Evolutionary conservation across 2,888 invertebrate species (phyloP).

Genomic region (Chrysolina haemoptera): DNA sequence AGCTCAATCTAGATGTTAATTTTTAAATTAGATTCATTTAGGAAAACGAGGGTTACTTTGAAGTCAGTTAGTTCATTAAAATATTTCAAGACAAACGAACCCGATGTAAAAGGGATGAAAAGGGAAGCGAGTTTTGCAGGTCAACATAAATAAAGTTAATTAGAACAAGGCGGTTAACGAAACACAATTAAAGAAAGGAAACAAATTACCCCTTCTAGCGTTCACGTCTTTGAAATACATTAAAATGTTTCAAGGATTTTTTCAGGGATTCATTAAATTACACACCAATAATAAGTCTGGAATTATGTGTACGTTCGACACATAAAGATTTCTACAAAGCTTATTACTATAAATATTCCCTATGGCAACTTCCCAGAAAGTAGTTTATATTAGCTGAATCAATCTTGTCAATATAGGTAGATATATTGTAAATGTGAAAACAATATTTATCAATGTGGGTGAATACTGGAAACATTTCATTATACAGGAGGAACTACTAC

Average conservation of each 20-base stretch:
- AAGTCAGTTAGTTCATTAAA: background rate
- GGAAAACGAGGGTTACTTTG: background rate
- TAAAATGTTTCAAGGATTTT: background rate
- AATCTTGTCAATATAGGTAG: too few species aligned
- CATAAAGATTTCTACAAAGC: too few species aligned
- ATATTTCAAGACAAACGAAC: background rate
- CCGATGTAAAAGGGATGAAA: background rate
- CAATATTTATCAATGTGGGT: too few species aligned
- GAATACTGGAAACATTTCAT: too few species aligned
- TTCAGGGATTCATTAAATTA: background rate
- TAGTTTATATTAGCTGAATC: too few species aligned
- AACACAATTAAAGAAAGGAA: slow-evolving; percentile 8
- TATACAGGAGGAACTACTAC: too few species aligned
- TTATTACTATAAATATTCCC: too few species aligned
- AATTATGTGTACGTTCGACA: too few species aligned
- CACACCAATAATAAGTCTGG: background rate
- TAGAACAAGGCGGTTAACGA: background rate
- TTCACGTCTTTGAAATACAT: background rate
- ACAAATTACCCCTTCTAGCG: background rate
- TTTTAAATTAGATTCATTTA: background rate
- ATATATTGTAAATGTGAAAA: too few species aligned
- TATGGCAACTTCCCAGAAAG: too few species aligned
- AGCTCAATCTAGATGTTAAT: too few species aligned
- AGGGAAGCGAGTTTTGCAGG: background rate
- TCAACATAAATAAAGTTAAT: slow-evolving; percentile 8